These are phyloP conservation scores for Calcarius lapponicus DNA, from an alignment of 2,797 vertebrate species.

Conservation along the genomic window DNA sequence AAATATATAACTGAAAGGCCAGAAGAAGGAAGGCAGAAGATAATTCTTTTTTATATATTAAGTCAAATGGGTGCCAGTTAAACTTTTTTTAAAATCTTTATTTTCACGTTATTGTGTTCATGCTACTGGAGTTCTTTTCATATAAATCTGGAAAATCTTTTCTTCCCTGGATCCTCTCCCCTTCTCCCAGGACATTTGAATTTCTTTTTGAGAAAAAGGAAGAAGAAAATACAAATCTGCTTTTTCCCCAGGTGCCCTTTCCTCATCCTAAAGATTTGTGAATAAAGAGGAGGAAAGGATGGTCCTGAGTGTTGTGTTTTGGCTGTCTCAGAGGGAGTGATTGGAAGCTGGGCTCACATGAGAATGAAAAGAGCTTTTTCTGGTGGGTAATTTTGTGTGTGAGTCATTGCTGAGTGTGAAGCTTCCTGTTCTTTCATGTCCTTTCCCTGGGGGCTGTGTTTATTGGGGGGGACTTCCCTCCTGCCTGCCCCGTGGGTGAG, in stretches of 20 bases:
- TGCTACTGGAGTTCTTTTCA: slow-evolving; percentile 44
- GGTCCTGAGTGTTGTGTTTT: not conserved
- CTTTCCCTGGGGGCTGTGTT: not conserved
- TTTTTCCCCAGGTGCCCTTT: slow-evolving; percentile 9
- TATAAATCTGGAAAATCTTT: slow-evolving; percentile 4
- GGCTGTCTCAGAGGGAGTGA: not conserved
- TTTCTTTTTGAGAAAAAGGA: slow-evolving; percentile 14
- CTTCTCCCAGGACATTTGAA: not conserved
- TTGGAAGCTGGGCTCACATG: not conserved
- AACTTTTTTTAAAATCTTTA: slow-evolving; percentile 11
- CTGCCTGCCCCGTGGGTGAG: not conserved
- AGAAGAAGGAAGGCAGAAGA: slow-evolving; percentile 51
- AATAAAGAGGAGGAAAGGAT: slow-evolving; percentile 75
- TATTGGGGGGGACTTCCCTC: not conserved
- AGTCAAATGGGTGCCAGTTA: slow-evolving; percentile 47
- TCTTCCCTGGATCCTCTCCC: not conserved
- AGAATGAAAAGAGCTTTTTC: not conserved
- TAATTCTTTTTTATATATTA: slow-evolving; percentile 28
- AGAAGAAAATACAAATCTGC: not conserved
- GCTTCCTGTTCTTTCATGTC: slow-evolving; percentile 41
- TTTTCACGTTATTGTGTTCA: slow-evolving; percentile 48
- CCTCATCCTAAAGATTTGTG: slow-evolving; percentile 18
- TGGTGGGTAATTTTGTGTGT: not conserved
- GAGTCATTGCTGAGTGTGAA: not conserved
- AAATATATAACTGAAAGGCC: slow-evolving; percentile 40